Evolutionary conservation across 2,888 invertebrate species (phyloP), one percentile per base, ranked within the genome.

Genomic region (Chalcis sispes): DNA sequence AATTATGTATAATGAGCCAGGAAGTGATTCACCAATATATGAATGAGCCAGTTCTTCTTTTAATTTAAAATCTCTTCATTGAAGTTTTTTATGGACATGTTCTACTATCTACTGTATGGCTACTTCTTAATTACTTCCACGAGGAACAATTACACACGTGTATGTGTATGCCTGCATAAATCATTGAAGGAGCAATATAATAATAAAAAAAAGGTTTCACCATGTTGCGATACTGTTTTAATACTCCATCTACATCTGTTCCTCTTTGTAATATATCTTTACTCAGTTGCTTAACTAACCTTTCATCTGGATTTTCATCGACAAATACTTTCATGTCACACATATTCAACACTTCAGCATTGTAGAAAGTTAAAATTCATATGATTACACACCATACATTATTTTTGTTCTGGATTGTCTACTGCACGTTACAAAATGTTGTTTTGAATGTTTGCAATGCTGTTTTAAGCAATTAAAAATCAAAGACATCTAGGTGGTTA

Each of bases 311-410:
- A 89, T 99, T 99, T 0, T 99, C 99, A 89, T 99, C 99, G 0
- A 99, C 99, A 89, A 99, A 99, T 80, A 99, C 94, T 90, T 99
- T 99, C 96, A 99, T 97, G 85, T 99, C 99, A 89, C 99, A 91
- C 91, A 98, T 91, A 89, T 93, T 93, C 70, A 93, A 90, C 77
- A 96, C 95, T 85, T 95, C 94, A 23, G 93, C 91, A 89, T 95
- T 93, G 89, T 97, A 96, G 90, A 99, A 99, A 1, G 97, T 95
- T 76, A 99, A 91, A 84, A 99, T 99, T 13, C 99, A 99, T 90
- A 99, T 99, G 90, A 99, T 99, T 86, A 99, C 98, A 79, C 99
- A 48, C 99, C 99, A 89, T 99, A 99, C 96, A 99, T 98, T 25
- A 96, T 97, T 95, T 98, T 98, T 78, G 96, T 96, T 86, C 95